Evolutionary conservation across 2,888 invertebrate genomes (phyloP).

Genomic region (Mimas tiliae): DNA sequence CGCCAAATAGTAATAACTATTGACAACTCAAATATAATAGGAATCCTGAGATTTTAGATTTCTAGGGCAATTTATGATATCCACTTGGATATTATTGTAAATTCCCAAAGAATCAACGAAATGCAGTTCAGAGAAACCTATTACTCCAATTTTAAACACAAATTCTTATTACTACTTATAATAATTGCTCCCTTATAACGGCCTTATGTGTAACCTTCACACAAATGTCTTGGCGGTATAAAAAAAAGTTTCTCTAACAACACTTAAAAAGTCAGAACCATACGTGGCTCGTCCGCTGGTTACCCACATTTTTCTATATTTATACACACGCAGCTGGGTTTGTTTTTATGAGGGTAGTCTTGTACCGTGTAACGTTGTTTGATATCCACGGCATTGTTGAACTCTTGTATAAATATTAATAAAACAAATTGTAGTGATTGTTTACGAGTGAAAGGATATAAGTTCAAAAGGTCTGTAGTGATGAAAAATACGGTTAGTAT

Average conservation of each 20-base stretch:
- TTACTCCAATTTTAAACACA: no score
- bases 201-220: no score
- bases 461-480: slow-evolving; percentile 10
- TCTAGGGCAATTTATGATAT: no score
- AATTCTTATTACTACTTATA: no score
- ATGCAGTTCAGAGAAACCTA: no score
- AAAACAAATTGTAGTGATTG: neutral
- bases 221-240: neutral
- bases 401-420: slow-evolving; percentile 5
- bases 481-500: slow-evolving; percentile 9
- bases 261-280: neutral
- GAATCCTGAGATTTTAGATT: no score
- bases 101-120: no score
- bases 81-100: no score
- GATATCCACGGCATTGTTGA: neutral
- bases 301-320: slow-evolving; percentile 25
- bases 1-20: no score
- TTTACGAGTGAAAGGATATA: slow-evolving; percentile 1
- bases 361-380: neutral
- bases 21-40: no score
- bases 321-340: slow-evolving; percentile 57
- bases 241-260: neutral
- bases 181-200: no score
- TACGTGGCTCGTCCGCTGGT: neutral
- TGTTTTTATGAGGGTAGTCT: slow-evolving; percentile 57